Conservation (phyloP, 2,113 vertebrate species). For the Charadrius vociferus region DNA sequence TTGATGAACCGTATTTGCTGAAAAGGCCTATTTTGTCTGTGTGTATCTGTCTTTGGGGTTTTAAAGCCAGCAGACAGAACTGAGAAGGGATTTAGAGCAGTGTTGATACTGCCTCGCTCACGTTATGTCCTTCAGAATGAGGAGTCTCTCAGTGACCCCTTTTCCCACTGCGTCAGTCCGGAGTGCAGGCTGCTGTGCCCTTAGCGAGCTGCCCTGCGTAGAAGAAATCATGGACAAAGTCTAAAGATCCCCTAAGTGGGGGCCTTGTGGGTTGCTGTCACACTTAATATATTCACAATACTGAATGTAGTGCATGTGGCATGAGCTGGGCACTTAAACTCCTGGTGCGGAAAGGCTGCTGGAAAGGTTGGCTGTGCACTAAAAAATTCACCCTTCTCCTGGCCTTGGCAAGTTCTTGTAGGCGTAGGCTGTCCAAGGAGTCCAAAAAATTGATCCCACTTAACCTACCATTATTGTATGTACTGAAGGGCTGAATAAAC, state of each 20-base stretch:
- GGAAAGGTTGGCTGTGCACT: neutral
- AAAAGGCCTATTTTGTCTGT: neutral
- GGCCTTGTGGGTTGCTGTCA: neutral
- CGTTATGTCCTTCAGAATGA: neutral
- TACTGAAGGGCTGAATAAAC: neutral
- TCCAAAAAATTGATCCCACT: neutral
- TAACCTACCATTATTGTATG: neutral
- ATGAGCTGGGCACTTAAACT: neutral
- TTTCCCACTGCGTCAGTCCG: neutral
- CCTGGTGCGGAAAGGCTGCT: neutral
- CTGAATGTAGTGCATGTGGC: neutral
- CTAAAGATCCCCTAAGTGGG: neutral
- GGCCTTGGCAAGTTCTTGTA: neutral
- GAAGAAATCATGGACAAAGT: neutral
- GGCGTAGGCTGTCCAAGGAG: neutral
- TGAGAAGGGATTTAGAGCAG: neutral
- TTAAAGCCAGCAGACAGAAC: neutral
- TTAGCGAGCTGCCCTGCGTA: rapidly evolving
- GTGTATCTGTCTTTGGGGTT: neutral
- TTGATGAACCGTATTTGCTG: neutral
- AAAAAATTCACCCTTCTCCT: neutral
- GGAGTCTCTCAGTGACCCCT: neutral
- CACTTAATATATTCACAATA: neutral
- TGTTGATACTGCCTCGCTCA: neutral
- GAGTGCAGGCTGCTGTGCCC: neutral